Percentiles rank a stretch among this genome's conserved stretches.
Conservation (phyloP, 2,888 invertebrate genomes). For the Laothoe populi region DNA sequence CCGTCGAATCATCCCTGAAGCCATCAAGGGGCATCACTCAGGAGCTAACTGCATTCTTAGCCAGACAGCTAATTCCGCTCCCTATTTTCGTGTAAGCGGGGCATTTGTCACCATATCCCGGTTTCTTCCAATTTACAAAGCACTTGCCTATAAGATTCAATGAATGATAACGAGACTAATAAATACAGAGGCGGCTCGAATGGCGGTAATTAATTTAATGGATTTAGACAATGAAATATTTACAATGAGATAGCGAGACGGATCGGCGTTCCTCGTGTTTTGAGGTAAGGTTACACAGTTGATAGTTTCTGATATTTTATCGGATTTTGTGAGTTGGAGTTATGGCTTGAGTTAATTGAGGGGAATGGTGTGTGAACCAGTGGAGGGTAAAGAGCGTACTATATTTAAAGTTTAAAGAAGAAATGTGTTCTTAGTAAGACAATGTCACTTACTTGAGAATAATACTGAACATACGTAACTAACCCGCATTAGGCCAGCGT, state of each 20-base stretch:
- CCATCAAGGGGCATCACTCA: constrained; percentile 71
- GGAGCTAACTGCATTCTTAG: constrained; percentile 77
- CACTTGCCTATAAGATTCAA: constrained; percentile 79
- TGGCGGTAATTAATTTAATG: constrained; percentile 83
- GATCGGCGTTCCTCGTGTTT: constrained; percentile 69
- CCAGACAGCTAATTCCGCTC: constrained; percentile 79
- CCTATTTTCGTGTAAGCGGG: constrained; percentile 78
- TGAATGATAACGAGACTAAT: constrained; percentile 84
- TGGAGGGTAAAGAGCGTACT: too few relatives aligned
- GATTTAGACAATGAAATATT: constrained; percentile 84
- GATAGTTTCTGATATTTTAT: constrained; percentile 26
- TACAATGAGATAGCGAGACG: constrained; percentile 82
- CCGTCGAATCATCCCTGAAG: constrained; percentile 36
- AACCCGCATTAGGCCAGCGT: too few relatives aligned
- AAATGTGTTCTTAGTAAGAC: too few relatives aligned
- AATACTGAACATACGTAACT: too few relatives aligned
- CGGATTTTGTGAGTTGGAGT: neutral
- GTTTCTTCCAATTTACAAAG: constrained; percentile 74
- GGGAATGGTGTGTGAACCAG: neutral
- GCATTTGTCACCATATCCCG: constrained; percentile 75
- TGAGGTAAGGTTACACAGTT: constrained; percentile 46
- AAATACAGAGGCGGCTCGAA: constrained; percentile 81
- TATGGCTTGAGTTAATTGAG: neutral
- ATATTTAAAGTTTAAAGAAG: too few relatives aligned
- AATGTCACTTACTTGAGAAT: too few relatives aligned